A percentile compares a stretch with the other conserved stretches of the same genome.
These are phyloP conservation scores for Erebia palarica DNA, from an alignment of 2,888 invertebrate species.

Conservation along the genomic window DNA sequence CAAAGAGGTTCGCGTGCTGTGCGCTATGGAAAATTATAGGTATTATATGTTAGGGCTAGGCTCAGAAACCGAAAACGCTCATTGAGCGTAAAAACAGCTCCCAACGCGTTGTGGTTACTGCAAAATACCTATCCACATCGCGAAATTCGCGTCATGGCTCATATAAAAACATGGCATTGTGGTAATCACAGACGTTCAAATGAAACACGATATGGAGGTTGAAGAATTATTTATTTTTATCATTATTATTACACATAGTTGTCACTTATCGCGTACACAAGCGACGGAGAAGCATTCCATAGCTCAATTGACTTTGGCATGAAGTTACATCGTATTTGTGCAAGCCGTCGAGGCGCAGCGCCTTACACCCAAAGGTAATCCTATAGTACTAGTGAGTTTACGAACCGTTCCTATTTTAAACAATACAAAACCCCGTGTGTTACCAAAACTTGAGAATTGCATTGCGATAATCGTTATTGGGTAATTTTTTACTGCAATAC, in stretches of 20 bases:
- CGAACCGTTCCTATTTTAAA: conserved; percentile 23
- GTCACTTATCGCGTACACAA: conserved; percentile 79
- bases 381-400: conserved; percentile 46
- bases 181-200: conserved; percentile 1
- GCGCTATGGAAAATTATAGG: no score
- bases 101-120: no score
- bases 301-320: conserved; percentile 83
- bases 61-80: no score
- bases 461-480: not conserved
- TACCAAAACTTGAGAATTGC: not conserved
- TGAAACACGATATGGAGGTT: conserved; percentile 50
- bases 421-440: not conserved
- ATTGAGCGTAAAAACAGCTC: no score
- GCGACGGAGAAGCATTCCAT: conserved; percentile 79
- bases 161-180: no score
- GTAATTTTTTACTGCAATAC: not conserved
- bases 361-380: conserved; percentile 38
- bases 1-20: no score
- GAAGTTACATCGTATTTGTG: conserved; percentile 77
- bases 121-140: no score
- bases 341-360: conserved; percentile 54
- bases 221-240: conserved; percentile 74
- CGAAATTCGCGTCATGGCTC: no score
- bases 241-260: conserved; percentile 74
- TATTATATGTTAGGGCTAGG: no score